These are phyloP conservation scores for Penaeus monodon DNA, from an alignment of 2,888 invertebrate species.

Conservation along the genomic window DNA sequence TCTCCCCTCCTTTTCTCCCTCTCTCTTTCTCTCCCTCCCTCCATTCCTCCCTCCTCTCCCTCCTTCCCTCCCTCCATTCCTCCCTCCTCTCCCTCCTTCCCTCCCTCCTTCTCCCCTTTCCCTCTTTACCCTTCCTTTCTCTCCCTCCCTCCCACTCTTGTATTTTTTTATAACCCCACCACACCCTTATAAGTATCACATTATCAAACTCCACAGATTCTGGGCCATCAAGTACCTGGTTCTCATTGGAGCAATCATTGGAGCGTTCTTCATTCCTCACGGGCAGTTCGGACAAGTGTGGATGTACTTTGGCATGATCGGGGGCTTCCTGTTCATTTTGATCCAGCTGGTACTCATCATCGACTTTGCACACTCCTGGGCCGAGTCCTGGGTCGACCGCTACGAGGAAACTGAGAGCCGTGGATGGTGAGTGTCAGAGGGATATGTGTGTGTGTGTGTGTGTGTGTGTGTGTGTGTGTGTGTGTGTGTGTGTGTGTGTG, in stretches of 20 bases:
- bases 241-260: conserved; percentile 90
- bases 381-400: conserved; percentile 93
- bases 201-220: conserved; percentile 74
- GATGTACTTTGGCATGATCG: conserved; percentile 99
- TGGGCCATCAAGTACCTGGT: conserved; percentile 97
- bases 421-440: conserved; percentile 76
- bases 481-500: too few relatives aligned
- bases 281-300: conserved; percentile 76
- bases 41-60: too few relatives aligned
- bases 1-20: too few relatives aligned
- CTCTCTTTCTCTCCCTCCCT: too few relatives aligned
- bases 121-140: too few relatives aligned
- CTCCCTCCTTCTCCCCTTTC: too few relatives aligned
- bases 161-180: neutral
- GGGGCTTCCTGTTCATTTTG: conserved; percentile 94
- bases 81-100: too few relatives aligned
- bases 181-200: neutral
- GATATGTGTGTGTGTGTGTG: too few relatives aligned
- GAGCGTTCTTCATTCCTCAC: conserved; percentile 96
- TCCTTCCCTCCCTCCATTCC: too few relatives aligned
- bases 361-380: conserved; percentile 98
- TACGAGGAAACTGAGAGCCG: conserved; percentile 76
- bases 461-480: too few relatives aligned
- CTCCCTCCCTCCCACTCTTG: too few relatives aligned
- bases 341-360: conserved; percentile 96